Evolutionary conservation across 2,888 invertebrate genomes (phyloP).

Genomic region (Liposcelis brunnea): DNA sequence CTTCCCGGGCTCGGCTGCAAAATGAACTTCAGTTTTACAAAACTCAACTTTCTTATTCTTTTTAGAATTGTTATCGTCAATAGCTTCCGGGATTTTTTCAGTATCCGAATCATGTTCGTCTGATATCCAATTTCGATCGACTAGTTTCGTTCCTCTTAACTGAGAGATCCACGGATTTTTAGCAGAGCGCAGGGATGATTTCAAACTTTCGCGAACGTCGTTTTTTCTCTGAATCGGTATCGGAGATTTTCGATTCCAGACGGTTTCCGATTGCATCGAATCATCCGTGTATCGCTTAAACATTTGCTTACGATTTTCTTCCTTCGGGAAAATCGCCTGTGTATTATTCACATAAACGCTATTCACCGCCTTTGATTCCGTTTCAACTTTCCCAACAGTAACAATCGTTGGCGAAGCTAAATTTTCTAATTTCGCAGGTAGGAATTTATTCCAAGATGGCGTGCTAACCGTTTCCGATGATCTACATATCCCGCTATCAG

Average conservation of each 20-base stretch:
- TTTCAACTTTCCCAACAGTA: neutral
- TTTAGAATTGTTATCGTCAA: slow-evolving; percentile 31
- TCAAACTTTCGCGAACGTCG: neutral
- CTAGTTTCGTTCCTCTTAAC: slow-evolving; percentile 1
- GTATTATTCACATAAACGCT: no score
- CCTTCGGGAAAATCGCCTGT: no score
- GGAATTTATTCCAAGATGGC: no score
- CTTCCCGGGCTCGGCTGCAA: slow-evolving; percentile 67
- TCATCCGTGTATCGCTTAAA: neutral
- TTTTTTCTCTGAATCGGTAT: neutral
- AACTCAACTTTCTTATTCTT: slow-evolving; percentile 63
- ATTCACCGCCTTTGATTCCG: neutral
- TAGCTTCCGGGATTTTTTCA: slow-evolving; percentile 20
- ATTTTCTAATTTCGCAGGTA: no score
- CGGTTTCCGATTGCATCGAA: neutral
- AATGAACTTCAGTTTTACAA: slow-evolving; percentile 77
- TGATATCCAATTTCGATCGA: neutral
- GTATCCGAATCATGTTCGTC: neutral
- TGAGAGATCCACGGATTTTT: slow-evolving; percentile 7
- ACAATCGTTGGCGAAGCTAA: no score
- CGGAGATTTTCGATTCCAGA: slow-evolving; percentile 6
- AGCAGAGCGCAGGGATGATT: neutral
- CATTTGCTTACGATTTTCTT: neutral
- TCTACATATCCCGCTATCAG: slow-evolving; percentile 58
- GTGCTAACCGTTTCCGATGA: slow-evolving; percentile 42